Percentiles rank a stretch among this genome's conserved stretches.
These are phyloP conservation scores for Ptychadena robeensis DNA, from an alignment of 2,797 vertebrate species.

Conservation along the genomic window DNA sequence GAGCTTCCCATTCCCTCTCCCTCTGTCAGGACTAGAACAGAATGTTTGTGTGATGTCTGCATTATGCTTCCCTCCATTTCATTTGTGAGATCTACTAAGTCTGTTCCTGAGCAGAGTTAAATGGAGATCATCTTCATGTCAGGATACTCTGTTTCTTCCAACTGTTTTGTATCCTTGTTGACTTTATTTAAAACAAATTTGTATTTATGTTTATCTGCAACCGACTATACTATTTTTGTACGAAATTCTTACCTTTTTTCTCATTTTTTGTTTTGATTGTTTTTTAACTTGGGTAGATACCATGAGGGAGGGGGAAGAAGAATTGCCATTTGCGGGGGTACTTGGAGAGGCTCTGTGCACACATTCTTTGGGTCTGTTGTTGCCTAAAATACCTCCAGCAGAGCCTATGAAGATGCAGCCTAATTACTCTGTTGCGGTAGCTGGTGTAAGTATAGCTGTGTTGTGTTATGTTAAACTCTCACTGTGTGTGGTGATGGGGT, in stretches of 20 bases:
- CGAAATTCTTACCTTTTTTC: background rate
- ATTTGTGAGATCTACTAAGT: no score
- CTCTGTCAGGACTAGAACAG: background rate
- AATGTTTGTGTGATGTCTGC: background rate
- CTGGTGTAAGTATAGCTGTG: slow-evolving; percentile 64
- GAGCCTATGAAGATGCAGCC: slow-evolving; percentile 64
- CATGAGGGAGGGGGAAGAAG: slow-evolving; percentile 54
- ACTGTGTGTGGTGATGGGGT: no score
- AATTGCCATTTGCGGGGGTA: slow-evolving; percentile 26
- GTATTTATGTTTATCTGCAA: no score
- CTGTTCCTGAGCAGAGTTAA: background rate
- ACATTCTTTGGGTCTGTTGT: slow-evolving; percentile 53
- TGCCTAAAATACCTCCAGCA: slow-evolving; percentile 57
- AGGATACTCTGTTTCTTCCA: background rate
- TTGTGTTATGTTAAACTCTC: background rate
- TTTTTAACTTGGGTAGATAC: slow-evolving; percentile 35
- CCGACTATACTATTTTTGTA: background rate
- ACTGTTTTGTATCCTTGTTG: background rate
- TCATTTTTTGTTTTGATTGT: slow-evolving; percentile 19
- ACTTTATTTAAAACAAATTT: no score
- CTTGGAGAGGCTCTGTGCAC: background rate
- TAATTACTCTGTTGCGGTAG: slow-evolving; percentile 64
- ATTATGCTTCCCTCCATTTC: no score
- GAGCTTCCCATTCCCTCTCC: slow-evolving; percentile 14
- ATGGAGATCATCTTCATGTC: background rate